phyloP scores from a whole-genome alignment of 2,888 invertebrate genomes.

The Invenusta paracnida region DNA sequence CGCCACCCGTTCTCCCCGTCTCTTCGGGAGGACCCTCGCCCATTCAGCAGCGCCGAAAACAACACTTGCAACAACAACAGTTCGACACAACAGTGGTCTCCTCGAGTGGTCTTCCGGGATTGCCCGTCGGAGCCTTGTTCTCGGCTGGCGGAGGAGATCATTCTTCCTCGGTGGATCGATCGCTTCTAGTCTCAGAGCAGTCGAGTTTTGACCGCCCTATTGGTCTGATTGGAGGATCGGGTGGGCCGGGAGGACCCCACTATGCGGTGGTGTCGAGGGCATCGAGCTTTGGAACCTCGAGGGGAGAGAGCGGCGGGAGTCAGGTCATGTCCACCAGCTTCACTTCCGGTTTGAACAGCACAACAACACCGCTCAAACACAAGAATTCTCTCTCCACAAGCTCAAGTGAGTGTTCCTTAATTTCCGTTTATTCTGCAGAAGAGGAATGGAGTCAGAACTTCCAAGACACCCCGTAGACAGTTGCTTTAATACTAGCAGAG shows the following conservation, averaged over 20 bases:
- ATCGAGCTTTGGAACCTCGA: neutral
- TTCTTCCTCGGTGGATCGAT: neutral
- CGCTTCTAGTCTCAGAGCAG: neutral
- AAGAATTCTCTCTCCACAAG: conserved; percentile 7
- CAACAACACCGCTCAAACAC: neutral
- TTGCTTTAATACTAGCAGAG: too few species aligned
- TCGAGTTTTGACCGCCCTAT: neutral
- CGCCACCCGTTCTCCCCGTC: neutral
- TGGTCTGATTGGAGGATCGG: neutral
- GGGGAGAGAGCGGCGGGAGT: neutral
- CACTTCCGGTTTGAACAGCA: neutral
- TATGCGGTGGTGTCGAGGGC: neutral
- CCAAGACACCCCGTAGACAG: too few species aligned
- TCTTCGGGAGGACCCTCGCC: neutral
- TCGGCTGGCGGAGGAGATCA: neutral
- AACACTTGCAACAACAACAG: neutral
- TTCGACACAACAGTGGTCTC: too few species aligned
- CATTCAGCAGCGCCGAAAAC: neutral
- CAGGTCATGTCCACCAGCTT: conserved; percentile 3
- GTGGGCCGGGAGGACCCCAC: neutral
- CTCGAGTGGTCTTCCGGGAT: neutral
- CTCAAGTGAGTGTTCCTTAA: conserved; percentile 1
- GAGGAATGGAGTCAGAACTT: too few species aligned
- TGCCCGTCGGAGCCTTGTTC: neutral
- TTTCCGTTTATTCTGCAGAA: too few species aligned